Base-by-base conservation (phyloP, 2,888 invertebrate species). In the Eupithecia subfuscata region DNA sequence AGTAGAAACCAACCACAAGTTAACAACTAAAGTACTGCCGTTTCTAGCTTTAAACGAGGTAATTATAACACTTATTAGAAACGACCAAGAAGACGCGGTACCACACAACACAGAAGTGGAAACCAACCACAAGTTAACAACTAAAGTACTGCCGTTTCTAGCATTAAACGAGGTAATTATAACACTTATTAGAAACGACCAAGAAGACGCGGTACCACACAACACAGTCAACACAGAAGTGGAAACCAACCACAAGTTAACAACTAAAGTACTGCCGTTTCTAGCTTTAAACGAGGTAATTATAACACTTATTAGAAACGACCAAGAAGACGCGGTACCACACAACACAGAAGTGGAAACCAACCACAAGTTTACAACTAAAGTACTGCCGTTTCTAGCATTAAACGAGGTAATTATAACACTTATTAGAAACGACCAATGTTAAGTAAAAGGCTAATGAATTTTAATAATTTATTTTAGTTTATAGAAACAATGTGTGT, bases 41-140 rank as follows among this genome's bases (percentile, higher is more conserved):
- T 97, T 97, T 86, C 93, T 99, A 83, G 99, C 99, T 0, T 95
- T 99, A n/a, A 99, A 99, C 90, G 99, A 99, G 96, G 98, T 97
- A 67, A 12, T n/a, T 45, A 16, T 40, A 40, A 12, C 40, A 40
- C 40, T 40, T 40, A 40, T 40, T 40, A 40, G 40, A 40, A 40
- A 40, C 40, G 12, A 40, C 3, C 12, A 40, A 40, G 91, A 92
- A 2, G 60, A 83, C 0, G 81, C 82, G 0, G 74, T 80, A 6
- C 79, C 82, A 0, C 52, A 80, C 0, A 67, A 77, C 0, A 34
- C 64, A 12, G 77, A 67, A 4, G 80, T 83, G 12, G 78, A 84
- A 69, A n/a, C 18, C n/a, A 83, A 83, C 60, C 81, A 86, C 0
- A 84, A 84, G 34, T 80, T 93, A 30, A 87, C 90, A 0, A 92